Evolutionary conservation across 2,888 invertebrate genomes (phyloP), one percentile per base, ranked within the genome.

Genomic region (Drosophila subquinaria): DNA sequence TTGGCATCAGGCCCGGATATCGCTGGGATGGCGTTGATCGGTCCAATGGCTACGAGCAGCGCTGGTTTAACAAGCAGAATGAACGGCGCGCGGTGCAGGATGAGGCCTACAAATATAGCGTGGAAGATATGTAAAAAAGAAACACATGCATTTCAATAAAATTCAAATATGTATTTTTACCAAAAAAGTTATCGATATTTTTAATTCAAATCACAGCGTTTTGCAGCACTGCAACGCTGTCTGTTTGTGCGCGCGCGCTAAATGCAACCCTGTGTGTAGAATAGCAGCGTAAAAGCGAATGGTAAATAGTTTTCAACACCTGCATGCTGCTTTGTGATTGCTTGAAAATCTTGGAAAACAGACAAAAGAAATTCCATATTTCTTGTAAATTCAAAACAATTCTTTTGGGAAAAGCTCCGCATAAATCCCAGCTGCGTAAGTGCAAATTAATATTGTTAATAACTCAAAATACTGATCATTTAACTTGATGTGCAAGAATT

Each of bases 21-120:
- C 94, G 98, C 13, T 99, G 99, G 99, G 99, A 99, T 92, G 99
- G 99, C 0, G 99, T 99, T 0, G 98, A 99, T 93, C 94, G 99
- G 23, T 98, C 98, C 5, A 99, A 96, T 93, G 99, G 99, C 0
- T 99, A 98, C 92, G 99, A 99, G 92, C 96, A 95, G 87, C 96
- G 96, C 88, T 96, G 96, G 94, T 97, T 98, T 90, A 95, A 95
- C n/a, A 94, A 95, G 11, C 95, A 95, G 78, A 97, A 95, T 92
- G 95, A 95, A 23, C 95, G 94, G 78, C 95, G 95, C 78, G 98
- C 98, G 0, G 92, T 94, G 0, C 95, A 96, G 79, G 97, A 97
- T 85, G 97, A 98, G 89, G 96, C 97, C 0, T 98, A 98, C 90
- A 97, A 97, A 88, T 99, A 98, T 97, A 97, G 97, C 90, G 96